Conservation (phyloP, 2,113 vertebrate genomes). For the Nibea albiflora region DNA sequence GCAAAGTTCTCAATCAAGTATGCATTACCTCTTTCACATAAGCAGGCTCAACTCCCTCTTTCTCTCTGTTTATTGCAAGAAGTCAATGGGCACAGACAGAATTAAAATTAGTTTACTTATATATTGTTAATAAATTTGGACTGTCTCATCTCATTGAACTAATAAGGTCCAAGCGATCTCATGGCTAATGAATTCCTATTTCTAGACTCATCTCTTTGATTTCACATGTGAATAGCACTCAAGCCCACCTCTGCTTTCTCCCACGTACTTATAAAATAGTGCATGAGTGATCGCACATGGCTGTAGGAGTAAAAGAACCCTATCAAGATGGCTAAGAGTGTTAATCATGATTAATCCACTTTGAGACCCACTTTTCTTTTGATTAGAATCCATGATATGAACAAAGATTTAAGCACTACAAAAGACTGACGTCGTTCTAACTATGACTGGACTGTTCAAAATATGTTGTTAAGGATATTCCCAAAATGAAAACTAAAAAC, state of each 20-base stretch:
- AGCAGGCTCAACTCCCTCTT: no score
- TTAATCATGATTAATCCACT: neutral
- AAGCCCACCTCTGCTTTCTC: neutral
- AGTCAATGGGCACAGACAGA: no score
- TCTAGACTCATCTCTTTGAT: neutral
- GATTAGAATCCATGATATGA: neutral
- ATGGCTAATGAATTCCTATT: slow-evolving; percentile 26
- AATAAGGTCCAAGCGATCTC: neutral
- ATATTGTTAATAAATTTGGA: slow-evolving; percentile 17
- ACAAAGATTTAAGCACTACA: neutral
- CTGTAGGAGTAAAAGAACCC: slow-evolving; percentile 15
- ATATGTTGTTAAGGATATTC: no score
- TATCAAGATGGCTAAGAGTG: neutral
- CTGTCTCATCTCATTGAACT: neutral
- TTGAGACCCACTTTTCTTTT: slow-evolving; percentile 5
- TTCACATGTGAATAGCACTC: slow-evolving; percentile 8
- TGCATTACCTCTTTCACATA: neutral
- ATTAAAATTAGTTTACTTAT: neutral
- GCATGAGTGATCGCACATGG: slow-evolving; percentile 6
- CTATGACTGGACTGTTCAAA: no score
- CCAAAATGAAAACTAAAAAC: no score
- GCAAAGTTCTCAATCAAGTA: neutral
- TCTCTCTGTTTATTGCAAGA: neutral
- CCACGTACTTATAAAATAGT: slow-evolving; percentile 1
- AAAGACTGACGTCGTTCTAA: neutral